Base-by-base conservation (phyloP, 1,140 invertebrate genomes). In the Drosophila watanabei region DNA sequence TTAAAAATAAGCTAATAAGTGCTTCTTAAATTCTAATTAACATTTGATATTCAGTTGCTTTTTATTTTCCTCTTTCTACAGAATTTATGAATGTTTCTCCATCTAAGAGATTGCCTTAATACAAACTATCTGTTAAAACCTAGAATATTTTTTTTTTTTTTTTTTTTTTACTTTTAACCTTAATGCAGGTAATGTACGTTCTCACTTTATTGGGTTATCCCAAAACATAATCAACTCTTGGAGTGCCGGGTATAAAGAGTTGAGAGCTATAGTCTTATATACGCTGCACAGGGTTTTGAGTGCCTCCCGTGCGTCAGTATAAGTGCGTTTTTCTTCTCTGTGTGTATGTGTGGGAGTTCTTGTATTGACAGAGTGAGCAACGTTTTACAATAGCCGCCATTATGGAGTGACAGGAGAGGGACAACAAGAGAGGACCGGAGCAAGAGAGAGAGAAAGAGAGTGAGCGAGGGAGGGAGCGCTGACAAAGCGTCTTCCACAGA, bases 401-500 rank as follows among this genome's bases (percentile, higher is more conserved):
- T 84, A 58, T 61, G 49, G 59, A 61, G 59, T 68, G 59, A 63
- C 69, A 63, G 48, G 52, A 59, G 43, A 33, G 48, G 63, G 35
- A 51, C 35, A 59, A 46, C 37, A 30, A 45, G 45, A 57, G 28
- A 30, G 37, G 35, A 45, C 11, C 32, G 37, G 1, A 10, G 24
- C 30, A 52, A 28, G 14, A 33, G 37, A 41, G 63, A 45, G 41
- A 48, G 57, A 18, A 10, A 35, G 46, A 51, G 61, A 43, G 39
- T 49, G 54, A 37, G 51, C 20, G 61, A 32, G 66, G 46, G 46
- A 54, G 57, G 43, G 69, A 79, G 45, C 46, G 75, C 80, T 68
- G 56, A 82, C 68, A 86, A 86, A 79, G 82, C 79, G 79, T 82
- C 83, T 82, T 79, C 61, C 48, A 79, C 45, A 65, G 54, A 75